Evolutionary conservation across 2,888 invertebrate genomes (phyloP), one percentile per base, ranked within the genome.

Genomic region (Colletes collaris): DNA sequence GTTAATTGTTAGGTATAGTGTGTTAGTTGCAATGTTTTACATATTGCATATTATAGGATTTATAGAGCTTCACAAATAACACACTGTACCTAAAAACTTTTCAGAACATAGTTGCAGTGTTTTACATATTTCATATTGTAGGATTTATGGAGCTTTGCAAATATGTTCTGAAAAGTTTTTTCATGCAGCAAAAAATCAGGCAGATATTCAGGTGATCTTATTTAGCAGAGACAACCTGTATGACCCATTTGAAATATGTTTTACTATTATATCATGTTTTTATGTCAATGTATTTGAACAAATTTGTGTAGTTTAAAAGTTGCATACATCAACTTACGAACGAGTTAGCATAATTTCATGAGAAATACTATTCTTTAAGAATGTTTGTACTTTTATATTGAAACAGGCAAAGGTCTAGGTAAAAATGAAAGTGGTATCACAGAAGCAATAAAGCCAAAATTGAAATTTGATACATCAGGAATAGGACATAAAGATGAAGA

Each of bases 371-470:
- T 6, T 11, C 40, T 6, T 19, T 52, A 49, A 49, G 19, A 10
- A 56, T 50, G 19, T 65, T 68, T 52, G 10, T n/a, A 56, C 60
- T 77, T 73, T 65, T 64, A 19, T 60, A 53, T 79, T 70, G 83
- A 63, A 91, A 60, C 88, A 97, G 97, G 97, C 3, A 95, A 96
- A 93, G 98, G 98, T 0, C 94, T 98, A 2, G 98, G 98, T 8
- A 97, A 96, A 90, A 93, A 96, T 84, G 97, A 96, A 91, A 94
- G 95, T 92, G 98, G 98, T 6, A 97, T 97, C 73, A 94, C 95
- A 0, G 94, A 96, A 81, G 95, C 98, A 0, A 89, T 98, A 0
- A 97, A 96, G 91, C 96, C 97, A 0, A 96, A 95, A 90, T 90
- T 97, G 8, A 98, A 98, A 92, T 96, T 97, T 77, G 97, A 98